These are phyloP conservation scores for Harpagoxenus sublaevis DNA, from an alignment of 2,888 invertebrate species.

Conservation along the genomic window DNA sequence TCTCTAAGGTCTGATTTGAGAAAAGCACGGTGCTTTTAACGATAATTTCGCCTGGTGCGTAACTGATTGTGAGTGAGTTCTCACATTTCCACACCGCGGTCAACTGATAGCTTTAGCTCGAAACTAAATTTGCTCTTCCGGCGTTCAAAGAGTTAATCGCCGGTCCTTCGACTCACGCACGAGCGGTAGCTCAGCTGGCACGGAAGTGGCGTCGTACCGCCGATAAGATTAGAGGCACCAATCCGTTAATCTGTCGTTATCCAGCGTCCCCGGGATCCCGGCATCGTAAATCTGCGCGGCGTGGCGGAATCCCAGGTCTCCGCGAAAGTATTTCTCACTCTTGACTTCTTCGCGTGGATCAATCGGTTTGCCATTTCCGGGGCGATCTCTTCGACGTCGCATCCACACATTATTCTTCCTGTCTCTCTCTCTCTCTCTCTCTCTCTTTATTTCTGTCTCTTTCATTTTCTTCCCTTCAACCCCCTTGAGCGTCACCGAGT, in stretches of 20 bases:
- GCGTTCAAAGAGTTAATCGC: conserved; percentile 29
- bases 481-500: conserved; percentile 20
- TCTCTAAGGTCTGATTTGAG: background rate
- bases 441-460: conserved; percentile 15
- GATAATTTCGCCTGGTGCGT: background rate
- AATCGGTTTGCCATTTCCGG: conserved; percentile 20
- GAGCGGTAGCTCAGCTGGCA: conserved; percentile 3
- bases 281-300: conserved; percentile 35
- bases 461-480: conserved; percentile 35
- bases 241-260: conserved; percentile 50
- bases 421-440: conserved; percentile 28
- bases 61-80: background rate
- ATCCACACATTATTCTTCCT: conserved; percentile 9
- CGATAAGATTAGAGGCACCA: conserved; percentile 59
- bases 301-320: conserved; percentile 2
- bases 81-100: background rate
- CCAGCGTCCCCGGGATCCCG: background rate
- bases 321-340: conserved; percentile 14
- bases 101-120: background rate
- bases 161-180: conserved; percentile 32
- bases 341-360: conserved; percentile 33
- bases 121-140: conserved; percentile 33
- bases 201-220: background rate
- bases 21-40: background rate
- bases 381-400: conserved; percentile 26